Evolutionary conservation across 92 coral and sea anemone species (phyloP).

Genomic region (Zoanthus sociatus): DNA sequence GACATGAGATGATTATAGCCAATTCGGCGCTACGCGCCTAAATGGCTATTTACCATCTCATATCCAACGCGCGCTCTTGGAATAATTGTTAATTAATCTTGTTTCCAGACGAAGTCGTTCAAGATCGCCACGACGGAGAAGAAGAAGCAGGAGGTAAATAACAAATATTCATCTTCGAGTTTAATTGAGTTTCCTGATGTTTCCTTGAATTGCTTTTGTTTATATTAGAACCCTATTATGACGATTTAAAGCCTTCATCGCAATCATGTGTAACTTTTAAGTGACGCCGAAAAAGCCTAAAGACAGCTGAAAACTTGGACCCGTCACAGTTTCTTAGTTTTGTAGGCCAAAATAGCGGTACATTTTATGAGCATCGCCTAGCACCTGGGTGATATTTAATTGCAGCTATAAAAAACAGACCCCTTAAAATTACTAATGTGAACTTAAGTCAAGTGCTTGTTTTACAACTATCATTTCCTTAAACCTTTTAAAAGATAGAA

Average conservation of each 20-base stretch:
- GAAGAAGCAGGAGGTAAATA: conserved; percentile 61
- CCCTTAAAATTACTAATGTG: too few relatives aligned
- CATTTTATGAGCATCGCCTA: not conserved
- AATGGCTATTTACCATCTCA: too few relatives aligned
- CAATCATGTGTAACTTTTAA: not conserved
- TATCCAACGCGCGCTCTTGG: too few relatives aligned
- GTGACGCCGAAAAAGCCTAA: not conserved
- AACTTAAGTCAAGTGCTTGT: too few relatives aligned
- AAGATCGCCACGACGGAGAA: conserved; percentile 89
- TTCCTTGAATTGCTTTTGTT: too few relatives aligned
- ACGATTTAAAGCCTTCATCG: not conserved
- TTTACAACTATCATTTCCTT: too few relatives aligned
- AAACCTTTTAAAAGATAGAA: too few relatives aligned
- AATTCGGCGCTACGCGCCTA: too few relatives aligned
- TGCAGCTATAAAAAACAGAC: not conserved
- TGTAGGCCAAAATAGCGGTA: not conserved
- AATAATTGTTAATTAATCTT: too few relatives aligned
- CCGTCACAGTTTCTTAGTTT: not conserved
- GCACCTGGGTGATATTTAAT: not conserved
- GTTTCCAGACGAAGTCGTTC: conserved; percentile 85
- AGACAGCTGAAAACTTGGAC: not conserved
- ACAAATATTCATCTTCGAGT: too few relatives aligned
- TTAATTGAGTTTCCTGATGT: too few relatives aligned
- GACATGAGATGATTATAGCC: too few relatives aligned
- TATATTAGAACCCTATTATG: not conserved